A percentile compares a stretch with the other conserved stretches of the same genome.
These are phyloP conservation scores for Taxidea taxus DNA, from an alignment of 2,113 vertebrate species.

Conservation along the genomic window DNA sequence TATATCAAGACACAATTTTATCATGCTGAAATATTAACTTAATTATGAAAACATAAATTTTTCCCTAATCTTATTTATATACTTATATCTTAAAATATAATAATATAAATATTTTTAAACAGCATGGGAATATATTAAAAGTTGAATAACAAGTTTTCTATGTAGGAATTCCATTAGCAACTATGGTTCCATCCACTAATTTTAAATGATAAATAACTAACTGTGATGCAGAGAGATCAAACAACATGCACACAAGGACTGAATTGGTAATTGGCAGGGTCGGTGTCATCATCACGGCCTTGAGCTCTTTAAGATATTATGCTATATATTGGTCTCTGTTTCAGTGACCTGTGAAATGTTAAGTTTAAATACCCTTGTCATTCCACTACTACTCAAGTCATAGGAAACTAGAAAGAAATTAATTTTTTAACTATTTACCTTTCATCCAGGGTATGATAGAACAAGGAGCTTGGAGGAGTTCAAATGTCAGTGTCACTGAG, in stretches of 20 bases:
- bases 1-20: neutral
- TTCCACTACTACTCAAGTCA: neutral
- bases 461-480: neutral
- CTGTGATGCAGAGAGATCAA: neutral
- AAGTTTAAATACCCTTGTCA: neutral
- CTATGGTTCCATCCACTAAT: neutral
- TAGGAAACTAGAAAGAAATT: neutral
- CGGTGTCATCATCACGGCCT: neutral
- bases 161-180: neutral
- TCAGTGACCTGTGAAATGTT: neutral
- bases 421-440: neutral
- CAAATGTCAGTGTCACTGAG: neutral
- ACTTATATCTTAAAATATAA: neutral
- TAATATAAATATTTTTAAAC: neutral
- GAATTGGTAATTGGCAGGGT: neutral
- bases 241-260: neutral
- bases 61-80: neutral
- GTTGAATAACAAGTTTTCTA: neutral
- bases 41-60: neutral
- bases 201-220: neutral
- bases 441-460: neutral
- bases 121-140: neutral
- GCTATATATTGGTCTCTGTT: neutral
- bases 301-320: neutral
- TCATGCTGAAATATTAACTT: neutral